Percentiles rank a stretch among this genome's conserved stretches.
phyloP scores from a whole-genome alignment of 1,140 invertebrate genomes.

The Heliconius himera region DNA sequence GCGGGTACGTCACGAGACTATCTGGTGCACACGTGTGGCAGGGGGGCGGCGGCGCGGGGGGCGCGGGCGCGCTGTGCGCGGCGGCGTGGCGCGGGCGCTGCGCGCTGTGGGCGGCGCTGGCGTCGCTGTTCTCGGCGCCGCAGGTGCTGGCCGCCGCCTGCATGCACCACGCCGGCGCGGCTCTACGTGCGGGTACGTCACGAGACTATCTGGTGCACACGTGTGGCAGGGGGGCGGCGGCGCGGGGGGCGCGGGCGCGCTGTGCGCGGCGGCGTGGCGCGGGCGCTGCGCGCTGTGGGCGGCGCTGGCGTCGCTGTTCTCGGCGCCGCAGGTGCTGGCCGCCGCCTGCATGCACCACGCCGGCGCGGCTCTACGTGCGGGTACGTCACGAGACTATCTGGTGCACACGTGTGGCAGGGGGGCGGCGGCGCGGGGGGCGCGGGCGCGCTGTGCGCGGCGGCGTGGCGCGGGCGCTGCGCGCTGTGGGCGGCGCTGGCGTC shows the following conservation, averaged over 20 bases:
- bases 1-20: conserved; percentile 46
- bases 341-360: conserved; percentile 45
- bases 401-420: conserved; percentile 58
- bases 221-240: conserved; percentile 54
- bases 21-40: too few relatives aligned
- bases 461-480: conserved; percentile 44
- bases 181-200: conserved; percentile 47
- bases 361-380: conserved; percentile 44
- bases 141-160: conserved; percentile 42
- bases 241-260: conserved; percentile 38
- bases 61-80: conserved; percentile 43
- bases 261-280: conserved; percentile 46
- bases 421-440: conserved; percentile 40
- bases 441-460: conserved; percentile 45
- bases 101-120: conserved; percentile 50
- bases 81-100: conserved; percentile 45
- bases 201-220: too few relatives aligned
- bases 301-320: conserved; percentile 51
- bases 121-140: conserved; percentile 46
- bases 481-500: conserved; percentile 51
- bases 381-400: too few relatives aligned
- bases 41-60: conserved; percentile 43
- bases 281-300: conserved; percentile 48
- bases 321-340: conserved; percentile 42
- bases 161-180: conserved; percentile 43